Base-by-base conservation (phyloP, 2,888 invertebrate genomes). In the Eugnorisma glareosa region DNA sequence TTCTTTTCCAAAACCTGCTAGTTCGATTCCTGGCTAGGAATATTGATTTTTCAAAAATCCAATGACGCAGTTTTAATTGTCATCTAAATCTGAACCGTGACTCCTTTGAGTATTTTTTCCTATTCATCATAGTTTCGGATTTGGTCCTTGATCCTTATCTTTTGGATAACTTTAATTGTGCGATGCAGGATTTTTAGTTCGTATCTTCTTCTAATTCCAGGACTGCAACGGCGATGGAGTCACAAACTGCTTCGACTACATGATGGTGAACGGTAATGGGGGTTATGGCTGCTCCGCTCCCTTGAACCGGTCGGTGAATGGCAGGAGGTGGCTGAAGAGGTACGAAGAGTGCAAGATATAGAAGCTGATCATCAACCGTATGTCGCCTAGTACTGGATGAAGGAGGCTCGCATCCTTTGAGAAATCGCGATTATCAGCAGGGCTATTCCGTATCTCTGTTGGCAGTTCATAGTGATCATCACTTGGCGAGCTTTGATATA, bases 201-300 rank as follows among this genome's bases (percentile, higher is more conserved):
- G 11, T 1, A n/a, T 28, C 0, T 37, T n/a, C 31, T 15, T 15
- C n/a, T 4, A 13, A 28, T 94, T 93, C 18, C 92, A 97, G 97
- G 98, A 98, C 88, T 98, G 98, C 90, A 97, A 97, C 87, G 92
- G 93, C 0, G 97, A 98, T 86, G 97, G 97, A 0, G 95, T 97
- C 1, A 97, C 97, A 10, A 94, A 97, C 90, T 98, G 98, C 89
- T 97, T 94, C 85, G 98, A 98, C 93, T 97, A 97, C 92, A 97
- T 97, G 92, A 97, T 97, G 97, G 95, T 97, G 37, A 97, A 97
- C 86, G 97, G 97, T 3, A 97, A 97, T 82, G 97, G 97, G 0
- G 97, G 97, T 0, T 96, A 95, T 84, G 96, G 96, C 1, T 97
- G 97, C 88, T 91, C 94, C 0, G 89, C 93, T 2, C 94, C 97